Percentiles rank a stretch among this genome's conserved stretches.
Conservation (phyloP, 2,888 invertebrate species). For the Papilio protenor region DNA sequence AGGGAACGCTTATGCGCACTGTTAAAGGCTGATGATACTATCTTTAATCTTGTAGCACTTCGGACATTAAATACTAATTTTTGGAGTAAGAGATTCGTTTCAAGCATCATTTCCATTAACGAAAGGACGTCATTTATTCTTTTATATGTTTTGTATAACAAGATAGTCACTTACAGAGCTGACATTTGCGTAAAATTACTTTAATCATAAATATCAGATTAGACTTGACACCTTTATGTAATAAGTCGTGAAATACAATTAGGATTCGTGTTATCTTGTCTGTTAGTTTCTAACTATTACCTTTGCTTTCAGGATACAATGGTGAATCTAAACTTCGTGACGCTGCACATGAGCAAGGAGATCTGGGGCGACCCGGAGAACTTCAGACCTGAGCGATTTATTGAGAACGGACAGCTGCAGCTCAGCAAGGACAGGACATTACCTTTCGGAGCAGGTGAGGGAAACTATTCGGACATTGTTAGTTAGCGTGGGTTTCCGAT, state of each 20-base stretch:
- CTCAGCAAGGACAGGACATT: conserved; percentile 84
- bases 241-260: background rate
- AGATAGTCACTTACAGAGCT: background rate
- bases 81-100: too few species aligned
- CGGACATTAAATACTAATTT: too few species aligned
- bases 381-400: conserved; percentile 87
- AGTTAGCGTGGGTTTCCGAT: too few species aligned
- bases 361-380: conserved; percentile 87
- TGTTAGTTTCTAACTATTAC: conserved; percentile 47
- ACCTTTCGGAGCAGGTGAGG: conserved; percentile 87
- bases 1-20: too few species aligned
- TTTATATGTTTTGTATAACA: too few species aligned
- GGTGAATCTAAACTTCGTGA: conserved; percentile 81
- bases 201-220: background rate
- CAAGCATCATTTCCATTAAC: too few species aligned
- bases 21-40: too few species aligned
- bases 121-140: too few species aligned
- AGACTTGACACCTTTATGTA: too few species aligned
- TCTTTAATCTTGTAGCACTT: too few species aligned
- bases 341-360: conserved; percentile 83
- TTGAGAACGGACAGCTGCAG: conserved; percentile 81
- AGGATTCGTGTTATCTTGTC: background rate
- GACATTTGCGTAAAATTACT: background rate
- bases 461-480: background rate
- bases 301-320: conserved; percentile 74